These are phyloP conservation scores for Xenopus tropicalis DNA, from an alignment of 2,113 vertebrate species.

Conservation along the genomic window UCB_Xtro_10.0 CM004444.2:36008001-36008500, in stretches of 20 bases:
- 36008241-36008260: constrained; percentile 69
- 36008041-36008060: constrained; percentile 53
- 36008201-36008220: constrained; percentile 25
- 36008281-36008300: constrained; percentile 71
- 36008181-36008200: constrained; percentile 46
- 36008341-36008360: constrained; percentile 75
- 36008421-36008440: constrained; percentile 68
- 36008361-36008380: constrained; percentile 75
- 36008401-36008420: constrained; percentile 78
- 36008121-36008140: neutral
- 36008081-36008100: constrained; percentile 1
- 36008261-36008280: constrained; percentile 65
- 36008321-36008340: constrained; percentile 77
- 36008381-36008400: constrained; percentile 71
- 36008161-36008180: constrained; percentile 48
- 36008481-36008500: constrained; percentile 51
- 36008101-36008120: too few species aligned
- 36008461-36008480: constrained; percentile 16
- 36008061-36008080: neutral
- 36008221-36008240: constrained; percentile 63
- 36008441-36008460: constrained; percentile 54
- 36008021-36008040: constrained; percentile 65
- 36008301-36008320: constrained; percentile 74
- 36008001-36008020: constrained; percentile 57
- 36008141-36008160: constrained; percentile 46